Evolutionary conservation across 2,888 invertebrate genomes (phyloP).

Genomic region (Petrolisthes manimaculis): DNA sequence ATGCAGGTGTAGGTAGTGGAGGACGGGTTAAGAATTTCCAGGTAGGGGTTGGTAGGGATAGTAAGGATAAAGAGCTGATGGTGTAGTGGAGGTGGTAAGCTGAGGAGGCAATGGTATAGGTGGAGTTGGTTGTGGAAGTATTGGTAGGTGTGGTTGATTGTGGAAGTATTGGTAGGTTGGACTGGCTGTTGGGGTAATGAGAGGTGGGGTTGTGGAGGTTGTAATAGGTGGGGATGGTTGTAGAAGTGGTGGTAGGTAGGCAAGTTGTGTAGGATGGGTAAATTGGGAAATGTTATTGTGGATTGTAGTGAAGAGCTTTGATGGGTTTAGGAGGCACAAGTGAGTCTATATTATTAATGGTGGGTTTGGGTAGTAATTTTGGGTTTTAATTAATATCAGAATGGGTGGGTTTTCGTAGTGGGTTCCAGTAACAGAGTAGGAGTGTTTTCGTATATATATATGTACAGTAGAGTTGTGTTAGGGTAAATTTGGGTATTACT

Average conservation of each 20-base stretch:
- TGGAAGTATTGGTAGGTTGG: not conserved
- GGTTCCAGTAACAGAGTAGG: no score
- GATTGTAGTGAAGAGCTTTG: not conserved
- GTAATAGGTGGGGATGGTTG: not conserved
- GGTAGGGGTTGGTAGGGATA: not conserved
- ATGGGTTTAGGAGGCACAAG: no score
- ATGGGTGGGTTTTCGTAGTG: no score
- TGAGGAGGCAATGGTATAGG: not conserved
- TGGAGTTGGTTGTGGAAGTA: not conserved
- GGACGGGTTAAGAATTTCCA: not conserved
- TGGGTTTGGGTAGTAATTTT: no score
- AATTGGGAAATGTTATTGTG: not conserved
- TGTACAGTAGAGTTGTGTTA: no score
- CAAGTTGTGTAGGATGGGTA: no score
- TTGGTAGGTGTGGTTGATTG: not conserved
- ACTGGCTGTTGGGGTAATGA: not conserved
- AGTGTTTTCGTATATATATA: no score
- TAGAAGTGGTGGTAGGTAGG: not conserved
- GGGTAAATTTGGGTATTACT: no score
- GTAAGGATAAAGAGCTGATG: not conserved
- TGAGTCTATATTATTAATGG: no score
- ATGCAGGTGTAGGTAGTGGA: no score
- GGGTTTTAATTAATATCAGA: no score
- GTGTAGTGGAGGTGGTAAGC: not conserved
- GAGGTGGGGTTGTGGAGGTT: not conserved